phyloP scores from a whole-genome alignment of 2,113 vertebrate genomes.

The Archocentrus centrarchus region DNA sequence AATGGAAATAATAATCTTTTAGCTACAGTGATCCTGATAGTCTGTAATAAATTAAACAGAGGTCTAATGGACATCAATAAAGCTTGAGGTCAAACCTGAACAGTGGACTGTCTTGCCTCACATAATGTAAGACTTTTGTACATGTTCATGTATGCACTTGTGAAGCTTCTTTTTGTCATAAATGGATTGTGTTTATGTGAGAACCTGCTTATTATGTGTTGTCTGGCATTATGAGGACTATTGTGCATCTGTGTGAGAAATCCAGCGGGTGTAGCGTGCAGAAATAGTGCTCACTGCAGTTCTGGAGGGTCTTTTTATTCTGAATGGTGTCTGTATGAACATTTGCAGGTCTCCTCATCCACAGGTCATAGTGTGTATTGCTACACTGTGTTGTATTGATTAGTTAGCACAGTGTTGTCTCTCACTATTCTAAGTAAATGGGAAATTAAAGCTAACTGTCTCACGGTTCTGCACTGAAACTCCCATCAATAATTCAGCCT shows the following conservation, averaged over 20 bases:
- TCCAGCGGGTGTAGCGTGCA: background rate
- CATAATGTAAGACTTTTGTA: no score
- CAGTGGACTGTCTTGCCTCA: no score
- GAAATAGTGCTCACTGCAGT: background rate
- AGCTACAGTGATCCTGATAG: no score
- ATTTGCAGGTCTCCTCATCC: background rate
- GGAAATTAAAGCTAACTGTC: slow-evolving; percentile 82
- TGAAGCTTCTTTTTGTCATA: no score
- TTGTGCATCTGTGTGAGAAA: background rate
- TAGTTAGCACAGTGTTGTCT: slow-evolving; percentile 62
- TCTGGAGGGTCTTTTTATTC: background rate
- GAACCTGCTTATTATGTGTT: no score
- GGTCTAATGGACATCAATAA: no score
- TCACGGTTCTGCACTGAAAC: slow-evolving; percentile 75
- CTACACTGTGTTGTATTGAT: slow-evolving; percentile 66
- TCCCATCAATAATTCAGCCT: slow-evolving; percentile 76
- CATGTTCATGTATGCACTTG: no score
- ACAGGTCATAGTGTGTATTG: slow-evolving; percentile 3
- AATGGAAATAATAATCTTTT: no score
- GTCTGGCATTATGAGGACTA: background rate
- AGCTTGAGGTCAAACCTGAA: no score
- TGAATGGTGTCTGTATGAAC: background rate
- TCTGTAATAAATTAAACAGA: no score
- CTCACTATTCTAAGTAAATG: slow-evolving; percentile 72
- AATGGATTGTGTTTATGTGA: no score